These are phyloP conservation scores for Scaeva pyrastri DNA, from an alignment of 2,888 invertebrate genomes.

Conservation along the genomic window DNA sequence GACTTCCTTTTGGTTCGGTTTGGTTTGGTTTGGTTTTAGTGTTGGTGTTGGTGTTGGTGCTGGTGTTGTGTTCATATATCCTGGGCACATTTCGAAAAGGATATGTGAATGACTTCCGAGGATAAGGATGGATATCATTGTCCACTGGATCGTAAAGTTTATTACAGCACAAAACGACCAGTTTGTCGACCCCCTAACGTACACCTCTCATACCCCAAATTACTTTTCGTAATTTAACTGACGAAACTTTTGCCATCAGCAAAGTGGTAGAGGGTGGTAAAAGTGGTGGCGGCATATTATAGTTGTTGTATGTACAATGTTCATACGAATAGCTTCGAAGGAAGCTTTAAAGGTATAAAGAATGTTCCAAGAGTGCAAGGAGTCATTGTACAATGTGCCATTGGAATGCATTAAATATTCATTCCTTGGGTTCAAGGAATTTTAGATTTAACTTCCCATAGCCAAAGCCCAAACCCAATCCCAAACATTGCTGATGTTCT, in stretches of 20 bases:
- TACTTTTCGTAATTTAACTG: conserved; percentile 74
- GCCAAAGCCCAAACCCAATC: no score
- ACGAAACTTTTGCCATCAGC: conserved; percentile 67
- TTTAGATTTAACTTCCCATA: conserved; percentile 61
- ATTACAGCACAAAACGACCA: conserved; percentile 74
- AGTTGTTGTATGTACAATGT: no score
- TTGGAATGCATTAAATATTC: conserved; percentile 74
- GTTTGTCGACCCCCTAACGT: conserved; percentile 53
- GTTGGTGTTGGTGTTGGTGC: no score
- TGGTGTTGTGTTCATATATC: conserved; percentile 72
- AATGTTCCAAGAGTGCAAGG: conserved; percentile 72
- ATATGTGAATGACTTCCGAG: conserved; percentile 76
- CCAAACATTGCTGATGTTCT: conserved; percentile 28
- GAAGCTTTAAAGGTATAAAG: conserved; percentile 62
- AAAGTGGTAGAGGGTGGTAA: conserved; percentile 21
- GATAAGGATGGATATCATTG: conserved; percentile 75
- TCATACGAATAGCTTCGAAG: neutral
- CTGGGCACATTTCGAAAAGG: conserved; percentile 66
- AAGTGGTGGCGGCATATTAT: conserved; percentile 30
- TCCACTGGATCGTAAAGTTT: conserved; percentile 76
- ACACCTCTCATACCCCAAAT: conserved; percentile 51
- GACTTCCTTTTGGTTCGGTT: conserved; percentile 26
- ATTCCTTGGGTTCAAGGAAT: conserved; percentile 71
- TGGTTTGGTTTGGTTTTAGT: conserved; percentile 19
- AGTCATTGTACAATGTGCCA: conserved; percentile 71